Conservation (phyloP, 2,113 vertebrate genomes). For the Chamaea fasciata region DNA sequence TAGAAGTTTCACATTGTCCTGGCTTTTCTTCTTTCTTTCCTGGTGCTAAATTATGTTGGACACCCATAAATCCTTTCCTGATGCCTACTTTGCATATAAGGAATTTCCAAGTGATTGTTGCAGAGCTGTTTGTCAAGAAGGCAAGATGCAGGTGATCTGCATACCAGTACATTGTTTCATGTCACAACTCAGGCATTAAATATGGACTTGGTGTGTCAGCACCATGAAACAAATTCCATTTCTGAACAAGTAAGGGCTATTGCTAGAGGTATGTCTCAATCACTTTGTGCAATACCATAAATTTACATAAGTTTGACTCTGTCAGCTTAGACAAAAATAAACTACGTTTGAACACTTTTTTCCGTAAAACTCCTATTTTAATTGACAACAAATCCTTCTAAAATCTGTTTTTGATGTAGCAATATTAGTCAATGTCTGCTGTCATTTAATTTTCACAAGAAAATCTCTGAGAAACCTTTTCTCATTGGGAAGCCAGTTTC, state of each 20-base stretch:
- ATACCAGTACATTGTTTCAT: not conserved
- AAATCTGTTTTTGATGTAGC: not conserved
- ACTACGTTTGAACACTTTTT: not conserved
- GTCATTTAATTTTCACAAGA: not conserved
- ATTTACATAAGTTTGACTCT: not conserved
- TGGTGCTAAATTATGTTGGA: not conserved
- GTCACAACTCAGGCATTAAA: not conserved
- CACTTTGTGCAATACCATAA: not conserved
- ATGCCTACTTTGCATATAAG: not conserved
- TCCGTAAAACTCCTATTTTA: not conserved
- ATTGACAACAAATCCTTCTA: not conserved
- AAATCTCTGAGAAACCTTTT: not conserved
- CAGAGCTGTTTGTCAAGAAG: slow-evolving; percentile 2
- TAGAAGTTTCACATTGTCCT: not conserved
- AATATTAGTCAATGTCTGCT: not conserved
- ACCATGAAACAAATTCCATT: not conserved
- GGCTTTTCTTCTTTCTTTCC: not conserved
- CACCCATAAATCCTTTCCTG: not conserved
- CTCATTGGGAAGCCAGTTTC: not conserved
- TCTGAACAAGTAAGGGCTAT: not conserved
- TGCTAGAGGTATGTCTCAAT: not conserved
- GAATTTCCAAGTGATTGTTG: not conserved
- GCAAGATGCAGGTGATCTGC: not conserved
- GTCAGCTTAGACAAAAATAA: not conserved
- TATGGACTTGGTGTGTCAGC: not conserved